Evolutionary conservation across 2,888 invertebrate species (phyloP).

Genomic region (Perizoma flavofasciatum): DNA sequence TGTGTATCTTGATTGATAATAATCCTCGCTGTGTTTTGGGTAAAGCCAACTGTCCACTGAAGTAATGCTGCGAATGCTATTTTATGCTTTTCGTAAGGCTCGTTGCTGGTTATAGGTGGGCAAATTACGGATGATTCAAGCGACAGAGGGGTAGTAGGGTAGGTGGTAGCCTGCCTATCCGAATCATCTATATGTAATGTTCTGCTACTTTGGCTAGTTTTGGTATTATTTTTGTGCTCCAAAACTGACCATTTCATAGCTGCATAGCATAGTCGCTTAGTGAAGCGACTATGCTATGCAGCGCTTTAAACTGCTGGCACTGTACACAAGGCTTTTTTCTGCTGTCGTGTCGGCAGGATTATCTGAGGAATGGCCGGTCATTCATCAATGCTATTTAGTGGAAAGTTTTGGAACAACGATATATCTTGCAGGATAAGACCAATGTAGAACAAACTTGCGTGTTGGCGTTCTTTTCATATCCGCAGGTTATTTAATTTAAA

Average conservation of each 20-base stretch:
- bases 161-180: too few relatives aligned
- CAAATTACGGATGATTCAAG: too few relatives aligned
- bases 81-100: too few relatives aligned
- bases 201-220: too few relatives aligned
- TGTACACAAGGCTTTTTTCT: slow-evolving; percentile 8
- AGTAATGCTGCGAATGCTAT: background rate
- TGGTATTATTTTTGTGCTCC: too few relatives aligned
- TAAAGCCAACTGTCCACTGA: slow-evolving; percentile 5
- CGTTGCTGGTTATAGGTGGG: too few relatives aligned
- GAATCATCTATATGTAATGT: too few relatives aligned
- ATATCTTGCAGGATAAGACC: slow-evolving; percentile 32
- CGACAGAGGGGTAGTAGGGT: too few relatives aligned
- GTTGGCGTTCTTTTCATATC: too few relatives aligned
- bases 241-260: too few relatives aligned
- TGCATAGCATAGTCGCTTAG: background rate
- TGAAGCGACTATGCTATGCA: background rate
- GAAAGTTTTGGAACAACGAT: slow-evolving; percentile 44
- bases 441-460: too few relatives aligned
- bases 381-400: slow-evolving; percentile 46
- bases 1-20: slow-evolving; percentile 39
- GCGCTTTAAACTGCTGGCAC: slow-evolving; percentile 1
- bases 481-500: too few relatives aligned
- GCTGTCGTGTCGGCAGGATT: slow-evolving; percentile 16
- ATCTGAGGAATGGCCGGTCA: slow-evolving; percentile 39
- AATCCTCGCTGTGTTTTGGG: slow-evolving; percentile 22